Percentiles rank a stretch among this genome's conserved stretches.
Conservation (phyloP, 1,140 invertebrate species). For the Sinonovacula constricta region DNA sequence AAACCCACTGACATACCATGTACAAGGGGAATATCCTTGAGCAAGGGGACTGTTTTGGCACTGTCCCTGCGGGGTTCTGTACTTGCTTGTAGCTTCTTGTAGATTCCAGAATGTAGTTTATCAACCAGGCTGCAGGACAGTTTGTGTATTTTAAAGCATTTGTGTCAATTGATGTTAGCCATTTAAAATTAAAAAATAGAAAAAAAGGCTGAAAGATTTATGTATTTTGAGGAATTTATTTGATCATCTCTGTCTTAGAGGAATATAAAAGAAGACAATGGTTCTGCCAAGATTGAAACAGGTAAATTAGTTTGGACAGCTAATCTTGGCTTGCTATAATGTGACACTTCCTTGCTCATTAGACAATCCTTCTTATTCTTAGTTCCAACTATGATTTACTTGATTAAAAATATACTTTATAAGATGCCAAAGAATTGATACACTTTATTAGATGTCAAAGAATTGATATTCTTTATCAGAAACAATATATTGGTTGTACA, state of each 20-base stretch:
- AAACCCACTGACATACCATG: slow-evolving; percentile 45
- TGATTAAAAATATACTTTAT: no score
- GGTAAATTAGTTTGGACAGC: background rate
- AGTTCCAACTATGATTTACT: no score
- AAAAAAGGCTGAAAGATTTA: background rate
- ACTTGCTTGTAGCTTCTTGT: slow-evolving; percentile 13
- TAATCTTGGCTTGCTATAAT: no score
- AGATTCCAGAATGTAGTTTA: slow-evolving; percentile 36
- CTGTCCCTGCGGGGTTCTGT: slow-evolving; percentile 13
- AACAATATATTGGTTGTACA: no score
- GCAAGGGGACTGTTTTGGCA: slow-evolving; percentile 51
- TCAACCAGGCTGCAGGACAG: slow-evolving; percentile 47
- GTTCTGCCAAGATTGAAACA: background rate
- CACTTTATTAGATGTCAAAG: no score
- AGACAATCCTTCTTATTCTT: no score
- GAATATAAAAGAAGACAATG: background rate
- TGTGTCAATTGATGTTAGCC: background rate
- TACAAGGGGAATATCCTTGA: slow-evolving; percentile 54
- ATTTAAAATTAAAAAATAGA: background rate
- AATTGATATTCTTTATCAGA: no score
- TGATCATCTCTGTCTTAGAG: background rate
- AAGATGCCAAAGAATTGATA: no score
- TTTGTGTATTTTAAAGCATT: no score
- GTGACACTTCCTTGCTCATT: no score
- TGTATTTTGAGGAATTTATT: background rate